phyloP scores from a whole-genome alignment of 2,113 vertebrate species.

The Phyllostomus hastatus region DNA sequence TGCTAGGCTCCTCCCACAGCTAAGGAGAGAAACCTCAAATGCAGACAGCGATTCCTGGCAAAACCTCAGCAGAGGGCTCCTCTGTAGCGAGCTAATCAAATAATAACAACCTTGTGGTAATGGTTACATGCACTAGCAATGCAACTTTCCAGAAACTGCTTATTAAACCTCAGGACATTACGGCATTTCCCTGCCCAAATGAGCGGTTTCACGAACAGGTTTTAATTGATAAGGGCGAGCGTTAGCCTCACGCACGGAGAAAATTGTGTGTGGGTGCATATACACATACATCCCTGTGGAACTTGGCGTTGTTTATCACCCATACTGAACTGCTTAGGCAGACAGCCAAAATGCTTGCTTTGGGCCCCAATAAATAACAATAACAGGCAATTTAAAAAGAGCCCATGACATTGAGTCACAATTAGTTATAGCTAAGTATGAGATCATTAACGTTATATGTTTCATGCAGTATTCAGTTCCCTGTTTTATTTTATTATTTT shows the following conservation, averaged over 20 bases:
- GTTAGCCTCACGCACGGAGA: neutral
- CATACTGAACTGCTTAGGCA: neutral
- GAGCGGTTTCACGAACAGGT: slow-evolving; percentile 29
- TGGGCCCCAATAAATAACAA: neutral
- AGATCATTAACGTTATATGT: neutral
- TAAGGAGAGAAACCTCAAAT: slow-evolving; percentile 56
- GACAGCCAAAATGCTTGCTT: slow-evolving; percentile 7
- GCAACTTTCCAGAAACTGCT: slow-evolving; percentile 54
- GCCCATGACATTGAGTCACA: slow-evolving; percentile 37
- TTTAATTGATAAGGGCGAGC: slow-evolving; percentile 44
- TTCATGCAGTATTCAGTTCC: neutral
- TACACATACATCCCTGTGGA: neutral
- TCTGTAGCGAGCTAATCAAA: slow-evolving; percentile 57
- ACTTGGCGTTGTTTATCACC: neutral
- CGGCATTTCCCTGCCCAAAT: neutral
- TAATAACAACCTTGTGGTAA: slow-evolving; percentile 59
- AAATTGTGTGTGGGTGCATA: neutral
- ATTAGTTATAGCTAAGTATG: neutral
- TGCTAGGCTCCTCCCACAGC: slow-evolving; percentile 53
- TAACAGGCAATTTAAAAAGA: slow-evolving; percentile 1
- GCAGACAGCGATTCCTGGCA: neutral
- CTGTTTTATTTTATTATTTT: neutral
- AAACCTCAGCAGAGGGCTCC: slow-evolving; percentile 54
- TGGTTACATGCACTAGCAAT: neutral
- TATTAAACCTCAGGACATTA: slow-evolving; percentile 36